phyloP scores from a whole-genome alignment of 2,888 invertebrate species.

The Aspidapion aeneum region DNA sequence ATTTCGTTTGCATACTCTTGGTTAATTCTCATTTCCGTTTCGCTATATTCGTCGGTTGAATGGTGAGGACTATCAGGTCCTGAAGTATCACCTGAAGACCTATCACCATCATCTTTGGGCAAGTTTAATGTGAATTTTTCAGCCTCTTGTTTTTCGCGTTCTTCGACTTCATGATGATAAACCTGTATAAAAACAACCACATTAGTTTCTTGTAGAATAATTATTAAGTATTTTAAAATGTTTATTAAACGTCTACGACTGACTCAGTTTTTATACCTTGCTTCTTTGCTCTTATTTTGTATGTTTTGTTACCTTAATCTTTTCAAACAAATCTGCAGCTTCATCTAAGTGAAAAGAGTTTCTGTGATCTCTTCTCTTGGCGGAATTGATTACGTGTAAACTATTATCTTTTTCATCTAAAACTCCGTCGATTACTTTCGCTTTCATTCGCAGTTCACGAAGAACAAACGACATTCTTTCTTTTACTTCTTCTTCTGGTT shows the following conservation, averaged over 20 bases:
- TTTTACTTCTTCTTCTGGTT: slow-evolving; percentile 67
- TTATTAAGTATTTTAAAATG: too few species aligned
- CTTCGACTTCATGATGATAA: slow-evolving; percentile 4
- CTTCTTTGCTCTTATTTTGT: too few species aligned
- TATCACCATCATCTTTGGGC: slow-evolving; percentile 52
- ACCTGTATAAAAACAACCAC: too few species aligned
- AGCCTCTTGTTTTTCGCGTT: slow-evolving; percentile 9
- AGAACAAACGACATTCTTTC: slow-evolving; percentile 79
- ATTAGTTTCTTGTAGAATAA: too few species aligned
- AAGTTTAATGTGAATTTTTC: slow-evolving; percentile 19
- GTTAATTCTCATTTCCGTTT: slow-evolving; percentile 55
- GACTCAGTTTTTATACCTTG: too few species aligned
- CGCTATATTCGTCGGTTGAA: slow-evolving; percentile 69
- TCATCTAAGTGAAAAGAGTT: slow-evolving; percentile 43
- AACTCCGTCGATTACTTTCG: slow-evolving; percentile 50
- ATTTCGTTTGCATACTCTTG: slow-evolving; percentile 40
- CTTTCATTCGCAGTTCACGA: slow-evolving; percentile 69
- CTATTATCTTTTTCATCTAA: slow-evolving; percentile 45
- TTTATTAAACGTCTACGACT: too few species aligned
- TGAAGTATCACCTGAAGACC: slow-evolving; percentile 82
- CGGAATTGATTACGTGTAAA: slow-evolving; percentile 42
- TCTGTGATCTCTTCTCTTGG: slow-evolving; percentile 40
- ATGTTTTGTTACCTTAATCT: slow-evolving; percentile 45
- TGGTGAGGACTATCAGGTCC: slow-evolving; percentile 83
- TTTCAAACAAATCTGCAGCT: slow-evolving; percentile 45